Evolutionary conservation across 2,797 vertebrate species (phyloP), one percentile per base, ranked within the genome.

Genomic region (Dendrocincla tyrannina): DNA sequence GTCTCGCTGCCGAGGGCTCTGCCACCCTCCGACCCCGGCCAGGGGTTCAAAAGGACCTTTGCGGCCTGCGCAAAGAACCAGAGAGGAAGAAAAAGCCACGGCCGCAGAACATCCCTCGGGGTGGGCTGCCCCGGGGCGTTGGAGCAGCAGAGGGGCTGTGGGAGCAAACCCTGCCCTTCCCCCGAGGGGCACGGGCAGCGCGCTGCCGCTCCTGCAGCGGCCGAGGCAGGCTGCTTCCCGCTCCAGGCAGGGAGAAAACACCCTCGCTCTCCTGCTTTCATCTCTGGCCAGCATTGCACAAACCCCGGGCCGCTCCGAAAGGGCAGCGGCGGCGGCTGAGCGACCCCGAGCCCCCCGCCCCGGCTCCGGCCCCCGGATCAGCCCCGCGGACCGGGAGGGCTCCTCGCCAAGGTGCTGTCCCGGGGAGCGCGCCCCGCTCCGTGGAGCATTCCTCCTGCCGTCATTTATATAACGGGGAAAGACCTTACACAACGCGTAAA

Each of bases 211-310:
- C 32, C 63, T 25, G 42, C 42, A 66, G 42, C n/a, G 66, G 47
- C 42, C 53, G 25, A 24, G 30, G 10, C 75, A 63, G 66, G 10
- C 76, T 50, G 58, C 56, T 58, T 80, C 73, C 89, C 39, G 73
- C 81, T 84, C 53, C 18, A 41, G 8, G 46, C 78, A 33, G 46
- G 53, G 41, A 78, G 70, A 79, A 60, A 72, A 79, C 75, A 94
- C 37, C 24, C 33, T 88, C 32, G 17, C 63, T 72, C 33, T 32
- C 39, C 58, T 75, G 70, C 95, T 93, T 94, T 95, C 91, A 91
- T 91, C 92, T 94, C 59, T 62, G 55, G 85, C 92, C 95, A 91
- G 85, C n/a, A 42, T 42, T 89, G 88, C 92, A 60, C 72, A 91
- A 89, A 91, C 20, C 39, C 33, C 55, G 20, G 60, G 77, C 84